Evolutionary conservation across 1,140 invertebrate genomes (phyloP).

Genomic region (Mercenaria mercenaria): DNA sequence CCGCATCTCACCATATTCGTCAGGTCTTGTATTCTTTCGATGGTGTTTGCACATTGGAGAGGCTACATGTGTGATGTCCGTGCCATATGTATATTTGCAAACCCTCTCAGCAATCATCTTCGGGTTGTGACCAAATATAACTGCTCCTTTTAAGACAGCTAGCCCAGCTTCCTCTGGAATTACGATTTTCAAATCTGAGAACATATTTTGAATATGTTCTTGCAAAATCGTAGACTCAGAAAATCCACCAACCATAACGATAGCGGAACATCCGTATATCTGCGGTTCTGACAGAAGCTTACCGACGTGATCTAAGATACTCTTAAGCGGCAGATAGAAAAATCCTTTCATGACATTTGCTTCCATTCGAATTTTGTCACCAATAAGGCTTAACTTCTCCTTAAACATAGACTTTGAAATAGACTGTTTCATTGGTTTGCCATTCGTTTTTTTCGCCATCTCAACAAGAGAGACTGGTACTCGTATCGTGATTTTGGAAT

Average conservation of each 20-base stretch:
- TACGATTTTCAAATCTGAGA: not conserved
- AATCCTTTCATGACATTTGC: not conserved
- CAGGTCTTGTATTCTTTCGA: not conserved
- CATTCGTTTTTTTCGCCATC: not conserved
- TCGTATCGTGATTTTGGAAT: not conserved
- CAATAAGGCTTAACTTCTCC: not conserved
- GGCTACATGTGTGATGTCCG: not conserved
- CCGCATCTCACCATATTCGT: conserved; percentile 1
- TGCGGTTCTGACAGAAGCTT: not conserved
- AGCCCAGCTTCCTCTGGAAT: conserved; percentile 13
- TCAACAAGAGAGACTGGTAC: conserved; percentile 4
- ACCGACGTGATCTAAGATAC: not conserved
- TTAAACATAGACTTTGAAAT: not conserved
- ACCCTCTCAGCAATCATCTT: conserved; percentile 14
- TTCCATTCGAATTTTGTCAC: conserved; percentile 18
- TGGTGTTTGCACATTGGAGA: not conserved
- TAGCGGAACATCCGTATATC: not conserved
- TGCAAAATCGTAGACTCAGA: conserved; percentile 9
- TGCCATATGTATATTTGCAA: conserved; percentile 12
- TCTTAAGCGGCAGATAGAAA: not conserved
- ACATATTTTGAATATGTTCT: not conserved
- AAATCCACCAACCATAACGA: conserved; percentile 47
- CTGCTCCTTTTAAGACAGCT: conserved; percentile 44
- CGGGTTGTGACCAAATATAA: conserved; percentile 48
- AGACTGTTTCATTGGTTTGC: not conserved